A percentile compares a stretch with the other conserved stretches of the same genome.
phyloP scores from a whole-genome alignment of 1,140 invertebrate species.

The Lordiphosa collinella region DNA sequence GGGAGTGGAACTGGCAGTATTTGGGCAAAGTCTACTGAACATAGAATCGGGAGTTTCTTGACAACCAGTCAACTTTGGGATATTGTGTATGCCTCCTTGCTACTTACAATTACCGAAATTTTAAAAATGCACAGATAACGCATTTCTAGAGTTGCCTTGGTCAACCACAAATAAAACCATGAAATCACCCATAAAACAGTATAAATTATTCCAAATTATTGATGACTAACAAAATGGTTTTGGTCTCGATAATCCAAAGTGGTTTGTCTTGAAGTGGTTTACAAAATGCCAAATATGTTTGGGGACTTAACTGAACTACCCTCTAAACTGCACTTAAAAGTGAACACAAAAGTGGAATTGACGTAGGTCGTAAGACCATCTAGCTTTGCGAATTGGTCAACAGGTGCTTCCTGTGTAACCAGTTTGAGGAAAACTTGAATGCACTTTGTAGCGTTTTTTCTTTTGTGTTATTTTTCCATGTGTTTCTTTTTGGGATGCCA shows the following conservation, averaged over 20 bases:
- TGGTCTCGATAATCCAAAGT: background rate
- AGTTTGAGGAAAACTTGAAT: constrained; percentile 41
- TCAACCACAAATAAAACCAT: too few species aligned
- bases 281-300: constrained; percentile 29
- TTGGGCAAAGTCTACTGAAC: too few species aligned
- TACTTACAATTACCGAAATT: too few species aligned
- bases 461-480: constrained; percentile 1
- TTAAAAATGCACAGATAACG: too few species aligned
- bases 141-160: too few species aligned
- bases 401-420: constrained; percentile 47
- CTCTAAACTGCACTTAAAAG: constrained; percentile 8
- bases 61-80: too few species aligned
- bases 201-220: too few species aligned
- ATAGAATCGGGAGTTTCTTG: too few species aligned
- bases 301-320: background rate
- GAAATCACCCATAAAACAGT: too few species aligned
- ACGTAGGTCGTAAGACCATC: constrained; percentile 64
- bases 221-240: too few species aligned
- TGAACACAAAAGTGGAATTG: constrained; percentile 26
- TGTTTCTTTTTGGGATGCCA: constrained; percentile 3
- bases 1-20: too few species aligned
- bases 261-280: constrained; percentile 15
- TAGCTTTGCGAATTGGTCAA: constrained; percentile 64
- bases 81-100: too few species aligned
- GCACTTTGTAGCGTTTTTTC: constrained; percentile 1